Evolutionary conservation across 2,888 invertebrate species (phyloP).

Genomic region (Thereva nobilitata): DNA sequence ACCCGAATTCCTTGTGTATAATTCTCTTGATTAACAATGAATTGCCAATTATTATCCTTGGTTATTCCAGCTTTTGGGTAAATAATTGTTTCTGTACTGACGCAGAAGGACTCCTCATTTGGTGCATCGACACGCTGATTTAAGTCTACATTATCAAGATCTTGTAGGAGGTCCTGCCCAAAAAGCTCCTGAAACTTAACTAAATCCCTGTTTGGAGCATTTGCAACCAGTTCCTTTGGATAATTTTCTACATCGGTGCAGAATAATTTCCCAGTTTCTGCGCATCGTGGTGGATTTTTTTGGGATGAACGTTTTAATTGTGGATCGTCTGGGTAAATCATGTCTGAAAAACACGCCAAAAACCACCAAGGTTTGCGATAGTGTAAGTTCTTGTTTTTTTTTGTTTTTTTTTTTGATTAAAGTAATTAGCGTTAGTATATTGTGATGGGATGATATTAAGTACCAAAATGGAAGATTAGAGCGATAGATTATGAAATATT

Average conservation of each 20-base stretch:
- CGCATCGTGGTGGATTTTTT: neutral
- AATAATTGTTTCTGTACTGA: slow-evolving; percentile 57
- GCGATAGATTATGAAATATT: no score
- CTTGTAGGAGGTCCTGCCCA: slow-evolving; percentile 51
- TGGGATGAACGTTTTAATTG: no score
- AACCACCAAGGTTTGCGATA: no score
- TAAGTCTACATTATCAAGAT: slow-evolving; percentile 59
- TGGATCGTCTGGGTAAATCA: no score
- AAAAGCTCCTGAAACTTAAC: slow-evolving; percentile 51
- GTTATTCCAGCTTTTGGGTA: slow-evolving; percentile 67
- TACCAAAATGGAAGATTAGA: no score
- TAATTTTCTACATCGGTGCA: slow-evolving; percentile 60
- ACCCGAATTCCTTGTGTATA: slow-evolving; percentile 73
- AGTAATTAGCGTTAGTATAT: no score
- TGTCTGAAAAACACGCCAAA: no score
- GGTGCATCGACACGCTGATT: slow-evolving; percentile 59
- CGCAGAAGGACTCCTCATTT: slow-evolving; percentile 59
- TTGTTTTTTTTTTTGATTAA: no score
- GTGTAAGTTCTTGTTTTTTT: no score
- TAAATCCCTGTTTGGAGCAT: slow-evolving; percentile 46
- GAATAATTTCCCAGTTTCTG: slow-evolving; percentile 52
- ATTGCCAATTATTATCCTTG: slow-evolving; percentile 67
- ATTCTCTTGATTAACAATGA: slow-evolving; percentile 68
- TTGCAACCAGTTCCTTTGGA: slow-evolving; percentile 54
- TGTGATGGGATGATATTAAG: no score